Conservation (phyloP, 2,113 vertebrate species). For the Cranoglanis bouderius region DNA sequence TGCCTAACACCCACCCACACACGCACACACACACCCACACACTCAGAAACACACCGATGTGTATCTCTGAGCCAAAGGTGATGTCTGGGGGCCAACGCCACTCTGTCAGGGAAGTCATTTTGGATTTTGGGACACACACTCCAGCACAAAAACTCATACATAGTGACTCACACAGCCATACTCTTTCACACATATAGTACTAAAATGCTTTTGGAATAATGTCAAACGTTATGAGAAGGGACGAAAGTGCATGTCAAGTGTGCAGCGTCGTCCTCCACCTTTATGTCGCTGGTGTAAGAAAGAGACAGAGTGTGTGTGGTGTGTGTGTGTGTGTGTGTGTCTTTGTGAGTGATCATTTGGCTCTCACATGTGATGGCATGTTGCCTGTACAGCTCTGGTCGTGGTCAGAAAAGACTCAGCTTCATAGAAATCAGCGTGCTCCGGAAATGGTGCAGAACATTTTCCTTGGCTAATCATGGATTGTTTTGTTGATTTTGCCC, state of each 20-base stretch:
- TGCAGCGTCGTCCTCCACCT: background rate
- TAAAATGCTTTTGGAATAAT: background rate
- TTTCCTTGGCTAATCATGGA: slow-evolving; percentile 23
- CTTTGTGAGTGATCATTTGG: slow-evolving; percentile 23
- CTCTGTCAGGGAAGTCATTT: too few relatives aligned
- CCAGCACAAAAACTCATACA: background rate
- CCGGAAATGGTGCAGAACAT: slow-evolving; percentile 30
- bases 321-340: slow-evolving; percentile 45
- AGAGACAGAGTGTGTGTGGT: slow-evolving; percentile 62
- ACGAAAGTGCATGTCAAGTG: too few relatives aligned
- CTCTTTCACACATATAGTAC: background rate
- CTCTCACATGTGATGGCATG: background rate
- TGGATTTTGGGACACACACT: background rate
- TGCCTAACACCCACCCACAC: background rate
- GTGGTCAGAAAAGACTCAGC: slow-evolving; percentile 23
- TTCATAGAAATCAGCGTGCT: slow-evolving; percentile 13
- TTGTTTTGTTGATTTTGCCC: slow-evolving; percentile 35
- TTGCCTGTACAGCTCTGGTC: slow-evolving; percentile 27
- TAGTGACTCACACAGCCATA: background rate
- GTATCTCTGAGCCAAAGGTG: background rate
- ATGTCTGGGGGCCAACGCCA: background rate
- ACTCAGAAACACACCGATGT: background rate
- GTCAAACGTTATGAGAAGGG: background rate
- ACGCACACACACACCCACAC: background rate
- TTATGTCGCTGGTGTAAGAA: slow-evolving; percentile 50